These are phyloP conservation scores for Cryptus armator DNA, from an alignment of 2,888 invertebrate species.

Conservation along the genomic window DNA sequence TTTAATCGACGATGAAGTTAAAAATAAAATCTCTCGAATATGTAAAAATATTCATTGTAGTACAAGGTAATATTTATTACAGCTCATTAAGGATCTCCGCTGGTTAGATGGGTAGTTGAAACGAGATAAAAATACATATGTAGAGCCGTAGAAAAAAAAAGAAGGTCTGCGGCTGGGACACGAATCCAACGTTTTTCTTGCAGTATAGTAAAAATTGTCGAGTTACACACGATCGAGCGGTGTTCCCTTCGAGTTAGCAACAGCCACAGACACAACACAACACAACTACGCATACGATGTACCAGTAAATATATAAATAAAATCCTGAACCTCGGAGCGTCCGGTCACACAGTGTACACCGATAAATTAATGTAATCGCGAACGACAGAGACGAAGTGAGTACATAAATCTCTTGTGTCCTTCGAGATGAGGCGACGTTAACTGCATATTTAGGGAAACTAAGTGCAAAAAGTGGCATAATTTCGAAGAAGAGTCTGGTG, in stretches of 20 bases:
- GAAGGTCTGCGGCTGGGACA: background rate
- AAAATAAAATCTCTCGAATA: background rate
- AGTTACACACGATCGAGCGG: slow-evolving; percentile 53
- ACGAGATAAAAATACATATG: slow-evolving; percentile 4
- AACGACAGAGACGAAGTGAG: slow-evolving; percentile 61
- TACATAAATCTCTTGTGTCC: slow-evolving; percentile 67
- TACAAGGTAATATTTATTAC: background rate
- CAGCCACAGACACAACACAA: slow-evolving; percentile 25
- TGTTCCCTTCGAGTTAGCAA: background rate
- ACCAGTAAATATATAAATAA: slow-evolving; percentile 31
- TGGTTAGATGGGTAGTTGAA: background rate
- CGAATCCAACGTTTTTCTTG: slow-evolving; percentile 44
- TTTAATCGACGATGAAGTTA: background rate
- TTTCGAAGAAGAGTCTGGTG: slow-evolving; percentile 45
- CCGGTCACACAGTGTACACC: slow-evolving; percentile 32
- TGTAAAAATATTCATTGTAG: slow-evolving; percentile 7
- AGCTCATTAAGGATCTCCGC: background rate
- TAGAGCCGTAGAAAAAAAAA: slow-evolving; percentile 2
- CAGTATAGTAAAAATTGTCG: slow-evolving; percentile 55
- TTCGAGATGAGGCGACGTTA: slow-evolving; percentile 59
- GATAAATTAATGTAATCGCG: slow-evolving; percentile 56
- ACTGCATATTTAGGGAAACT: slow-evolving; percentile 81
- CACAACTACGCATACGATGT: background rate
- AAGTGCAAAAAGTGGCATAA: slow-evolving; percentile 80
- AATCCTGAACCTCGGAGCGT: slow-evolving; percentile 11